These are phyloP conservation scores for Metopolophium dirhodum DNA, from an alignment of 1,140 invertebrate genomes.

Conservation along the genomic window DNA sequence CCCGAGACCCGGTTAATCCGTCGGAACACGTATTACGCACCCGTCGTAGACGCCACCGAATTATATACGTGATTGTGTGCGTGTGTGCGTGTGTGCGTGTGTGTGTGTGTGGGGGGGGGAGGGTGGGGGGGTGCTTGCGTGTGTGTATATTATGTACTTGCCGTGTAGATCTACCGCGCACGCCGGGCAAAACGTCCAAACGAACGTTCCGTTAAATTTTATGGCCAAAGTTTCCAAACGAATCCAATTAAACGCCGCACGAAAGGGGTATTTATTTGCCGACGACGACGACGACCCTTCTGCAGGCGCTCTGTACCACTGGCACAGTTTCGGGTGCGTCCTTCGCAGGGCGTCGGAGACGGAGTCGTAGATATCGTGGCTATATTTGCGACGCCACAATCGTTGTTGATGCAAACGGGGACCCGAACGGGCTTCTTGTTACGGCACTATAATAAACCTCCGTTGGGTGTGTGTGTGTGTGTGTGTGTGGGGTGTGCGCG, in stretches of 20 bases:
- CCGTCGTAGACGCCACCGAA: not conserved
- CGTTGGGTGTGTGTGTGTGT: too few species aligned
- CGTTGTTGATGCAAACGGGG: not conserved
- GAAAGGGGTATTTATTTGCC: not conserved
- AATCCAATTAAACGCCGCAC: conserved; percentile 7
- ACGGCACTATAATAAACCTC: not conserved
- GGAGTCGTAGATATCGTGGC: not conserved
- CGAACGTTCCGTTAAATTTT: conserved; percentile 10
- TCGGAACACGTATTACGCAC: conserved; percentile 1
- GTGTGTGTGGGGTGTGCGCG: not conserved
- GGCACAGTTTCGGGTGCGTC: not conserved
- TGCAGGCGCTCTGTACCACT: not conserved
- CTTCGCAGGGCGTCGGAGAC: not conserved
- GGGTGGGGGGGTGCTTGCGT: not conserved
- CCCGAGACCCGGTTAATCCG: not conserved
- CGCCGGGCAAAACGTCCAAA: not conserved
- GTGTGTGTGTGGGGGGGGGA: not conserved
- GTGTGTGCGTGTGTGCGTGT: not conserved
- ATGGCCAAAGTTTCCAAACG: not conserved
- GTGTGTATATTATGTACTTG: not conserved
- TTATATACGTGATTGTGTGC: not conserved
- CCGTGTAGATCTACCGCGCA: not conserved
- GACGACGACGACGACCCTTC: not conserved
- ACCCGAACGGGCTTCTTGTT: not conserved
- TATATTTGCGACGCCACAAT: not conserved